A percentile compares a stretch with the other conserved stretches of the same genome.
Conservation (phyloP, 2,113 vertebrate species). For the Embiotoca jacksoni region DNA sequence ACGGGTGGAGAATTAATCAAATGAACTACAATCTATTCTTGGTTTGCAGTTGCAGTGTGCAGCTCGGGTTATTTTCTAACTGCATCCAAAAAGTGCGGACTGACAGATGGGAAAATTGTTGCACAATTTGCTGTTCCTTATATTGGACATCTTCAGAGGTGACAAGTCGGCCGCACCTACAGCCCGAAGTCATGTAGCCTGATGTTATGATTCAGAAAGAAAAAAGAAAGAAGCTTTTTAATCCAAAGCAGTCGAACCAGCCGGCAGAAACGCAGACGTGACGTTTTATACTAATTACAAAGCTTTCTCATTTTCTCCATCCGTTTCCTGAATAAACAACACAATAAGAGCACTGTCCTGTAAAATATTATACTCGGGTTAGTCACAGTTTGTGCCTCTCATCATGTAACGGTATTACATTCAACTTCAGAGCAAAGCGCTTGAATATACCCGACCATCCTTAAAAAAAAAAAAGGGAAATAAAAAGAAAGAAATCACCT, state of each 20-base stretch:
- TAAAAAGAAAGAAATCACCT: too few relatives aligned
- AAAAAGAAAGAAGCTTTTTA: too few relatives aligned
- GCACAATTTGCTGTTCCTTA: neutral
- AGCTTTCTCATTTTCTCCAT: conserved; percentile 52
- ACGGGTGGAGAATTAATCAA: neutral
- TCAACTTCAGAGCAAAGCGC: neutral
- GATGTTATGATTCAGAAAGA: conserved; percentile 17
- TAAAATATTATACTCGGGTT: too few relatives aligned
- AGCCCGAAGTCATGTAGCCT: conserved; percentile 12
- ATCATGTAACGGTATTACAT: neutral
- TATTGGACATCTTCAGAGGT: neutral
- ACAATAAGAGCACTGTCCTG: neutral
- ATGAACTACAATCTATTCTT: neutral
- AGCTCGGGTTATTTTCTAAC: neutral
- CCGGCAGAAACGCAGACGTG: conserved; percentile 7
- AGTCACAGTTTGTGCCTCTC: neutral
- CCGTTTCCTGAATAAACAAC: conserved; percentile 51
- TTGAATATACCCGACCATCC: too few relatives aligned
- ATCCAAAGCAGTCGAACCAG: conserved; percentile 57
- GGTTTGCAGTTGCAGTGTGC: neutral
- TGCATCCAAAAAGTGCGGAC: neutral
- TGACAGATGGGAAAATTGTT: neutral
- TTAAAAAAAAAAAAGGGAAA: too few relatives aligned
- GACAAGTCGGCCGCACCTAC: conserved; percentile 32
- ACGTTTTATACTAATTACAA: conserved; percentile 1